Percentiles rank a stretch among this genome's conserved stretches.
These are phyloP conservation scores for Sphaeridia pumilis DNA, from an alignment of 2,888 invertebrate species.

Conservation along the genomic window DNA sequence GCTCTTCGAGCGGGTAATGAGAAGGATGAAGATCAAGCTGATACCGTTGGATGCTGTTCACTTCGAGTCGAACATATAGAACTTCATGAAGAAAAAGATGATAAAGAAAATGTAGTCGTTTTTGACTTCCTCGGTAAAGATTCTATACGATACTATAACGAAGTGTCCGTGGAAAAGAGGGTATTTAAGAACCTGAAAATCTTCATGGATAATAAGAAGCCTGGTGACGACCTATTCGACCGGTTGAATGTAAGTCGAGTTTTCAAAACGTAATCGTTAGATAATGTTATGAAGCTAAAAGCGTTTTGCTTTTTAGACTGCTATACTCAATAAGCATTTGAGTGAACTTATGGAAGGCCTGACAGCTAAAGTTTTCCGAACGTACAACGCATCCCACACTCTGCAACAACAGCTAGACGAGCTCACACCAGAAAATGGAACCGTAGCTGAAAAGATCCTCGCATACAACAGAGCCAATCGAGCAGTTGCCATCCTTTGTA, in stretches of 20 bases:
- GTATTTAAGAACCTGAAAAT: constrained; percentile 95
- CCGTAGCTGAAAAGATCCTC: constrained; percentile 64
- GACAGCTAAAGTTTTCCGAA: constrained; percentile 99
- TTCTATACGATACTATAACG: constrained; percentile 82
- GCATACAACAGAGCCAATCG: constrained; percentile 97
- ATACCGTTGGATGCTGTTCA: constrained; percentile 98
- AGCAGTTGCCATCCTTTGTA: constrained; percentile 96
- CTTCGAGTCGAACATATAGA: constrained; percentile 90
- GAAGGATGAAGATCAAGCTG: constrained; percentile 99
- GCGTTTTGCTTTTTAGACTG: too few relatives aligned
- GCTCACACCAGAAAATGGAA: constrained; percentile 61
- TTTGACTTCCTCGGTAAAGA: constrained; percentile 99
- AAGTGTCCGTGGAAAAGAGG: constrained; percentile 92
- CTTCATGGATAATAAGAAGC: constrained; percentile 93
- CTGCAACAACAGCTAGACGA: constrained; percentile 88
- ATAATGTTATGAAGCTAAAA: constrained; percentile 12
- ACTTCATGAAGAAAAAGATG: constrained; percentile 65
- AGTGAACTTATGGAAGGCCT: constrained; percentile 94
- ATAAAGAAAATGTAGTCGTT: constrained; percentile 77
- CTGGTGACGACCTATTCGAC: constrained; percentile 94
- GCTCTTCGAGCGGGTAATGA: constrained; percentile 99
- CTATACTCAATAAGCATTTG: constrained; percentile 92
- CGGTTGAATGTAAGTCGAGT: constrained; percentile 67
- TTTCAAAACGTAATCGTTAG: too few relatives aligned
- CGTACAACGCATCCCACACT: constrained; percentile 98